Conservation (phyloP, 2,797 vertebrate species). For the Xerus rutilus region DNA sequence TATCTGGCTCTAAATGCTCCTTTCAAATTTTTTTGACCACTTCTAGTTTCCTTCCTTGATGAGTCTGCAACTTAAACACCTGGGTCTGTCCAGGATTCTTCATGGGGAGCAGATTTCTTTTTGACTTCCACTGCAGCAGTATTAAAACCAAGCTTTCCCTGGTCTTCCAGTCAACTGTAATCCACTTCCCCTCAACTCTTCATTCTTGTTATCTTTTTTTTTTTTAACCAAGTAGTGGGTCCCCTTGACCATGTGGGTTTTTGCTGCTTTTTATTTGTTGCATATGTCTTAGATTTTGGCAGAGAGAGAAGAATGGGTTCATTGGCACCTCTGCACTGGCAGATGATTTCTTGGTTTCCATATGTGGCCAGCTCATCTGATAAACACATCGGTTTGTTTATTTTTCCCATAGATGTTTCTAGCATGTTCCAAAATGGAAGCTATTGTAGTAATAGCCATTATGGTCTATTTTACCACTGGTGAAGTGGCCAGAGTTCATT, state of each 20-base stretch:
- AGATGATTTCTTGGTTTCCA: background rate
- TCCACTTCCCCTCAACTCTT: background rate
- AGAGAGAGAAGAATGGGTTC: background rate
- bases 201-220: background rate
- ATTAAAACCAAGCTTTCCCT: background rate
- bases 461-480: constrained; percentile 32
- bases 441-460: background rate
- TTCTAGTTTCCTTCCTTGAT: background rate
- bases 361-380: background rate
- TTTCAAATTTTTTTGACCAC: background rate
- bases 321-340: background rate
- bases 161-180: background rate
- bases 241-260: background rate
- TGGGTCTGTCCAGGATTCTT: background rate
- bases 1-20: background rate
- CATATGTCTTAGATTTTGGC: background rate
- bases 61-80: background rate
- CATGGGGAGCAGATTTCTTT: background rate
- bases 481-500: background rate
- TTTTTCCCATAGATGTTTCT: constrained; percentile 58
- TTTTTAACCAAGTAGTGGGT: background rate
- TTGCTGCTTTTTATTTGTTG: background rate
- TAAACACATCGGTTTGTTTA: background rate
- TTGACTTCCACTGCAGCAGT: background rate
- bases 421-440: constrained; percentile 32